Percentiles rank a stretch among this genome's conserved stretches.
These are phyloP conservation scores for Chloebia gouldiae DNA, from an alignment of 2,113 vertebrate species.

Conservation along the genomic window DNA sequence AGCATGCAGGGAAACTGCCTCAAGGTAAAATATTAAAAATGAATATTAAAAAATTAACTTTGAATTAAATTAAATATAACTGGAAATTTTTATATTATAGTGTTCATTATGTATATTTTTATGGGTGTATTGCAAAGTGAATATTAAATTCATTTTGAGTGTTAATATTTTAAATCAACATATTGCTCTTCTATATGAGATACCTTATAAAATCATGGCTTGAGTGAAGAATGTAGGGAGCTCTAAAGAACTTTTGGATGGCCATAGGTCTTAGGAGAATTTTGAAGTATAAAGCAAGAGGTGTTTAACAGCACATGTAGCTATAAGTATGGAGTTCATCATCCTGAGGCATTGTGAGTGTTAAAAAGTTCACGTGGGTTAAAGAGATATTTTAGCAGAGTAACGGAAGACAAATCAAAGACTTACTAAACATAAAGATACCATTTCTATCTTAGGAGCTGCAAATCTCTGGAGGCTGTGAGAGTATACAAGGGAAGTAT, in stretches of 20 bases:
- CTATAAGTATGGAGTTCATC: not conserved
- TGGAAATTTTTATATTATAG: not conserved
- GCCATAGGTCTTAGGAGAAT: not conserved
- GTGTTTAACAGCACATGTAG: not conserved
- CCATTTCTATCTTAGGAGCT: constrained; percentile 66
- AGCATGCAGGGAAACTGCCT: constrained; percentile 66
- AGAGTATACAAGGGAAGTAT: constrained; percentile 63
- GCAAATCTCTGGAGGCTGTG: constrained; percentile 66
- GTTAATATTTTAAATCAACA: not conserved
- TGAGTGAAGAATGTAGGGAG: not conserved
- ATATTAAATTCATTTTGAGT: not conserved
- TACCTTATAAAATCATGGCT: not conserved
- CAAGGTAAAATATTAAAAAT: constrained; percentile 70
- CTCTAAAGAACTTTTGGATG: not conserved
- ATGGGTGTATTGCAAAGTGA: not conserved
- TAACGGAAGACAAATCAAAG: constrained; percentile 18
- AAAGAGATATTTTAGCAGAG: not conserved
- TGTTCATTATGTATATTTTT: not conserved
- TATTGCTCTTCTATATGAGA: not conserved
- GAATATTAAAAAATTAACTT: not conserved
- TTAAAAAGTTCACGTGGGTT: not conserved
- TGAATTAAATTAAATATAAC: not conserved
- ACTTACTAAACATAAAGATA: constrained; percentile 55
- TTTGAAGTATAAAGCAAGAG: not conserved
- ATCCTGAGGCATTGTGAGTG: not conserved